Percentiles rank a stretch among this genome's conserved stretches.
Evolutionary conservation across 2,888 invertebrate species (phyloP).

Genomic region (Uropetala carovei): DNA sequence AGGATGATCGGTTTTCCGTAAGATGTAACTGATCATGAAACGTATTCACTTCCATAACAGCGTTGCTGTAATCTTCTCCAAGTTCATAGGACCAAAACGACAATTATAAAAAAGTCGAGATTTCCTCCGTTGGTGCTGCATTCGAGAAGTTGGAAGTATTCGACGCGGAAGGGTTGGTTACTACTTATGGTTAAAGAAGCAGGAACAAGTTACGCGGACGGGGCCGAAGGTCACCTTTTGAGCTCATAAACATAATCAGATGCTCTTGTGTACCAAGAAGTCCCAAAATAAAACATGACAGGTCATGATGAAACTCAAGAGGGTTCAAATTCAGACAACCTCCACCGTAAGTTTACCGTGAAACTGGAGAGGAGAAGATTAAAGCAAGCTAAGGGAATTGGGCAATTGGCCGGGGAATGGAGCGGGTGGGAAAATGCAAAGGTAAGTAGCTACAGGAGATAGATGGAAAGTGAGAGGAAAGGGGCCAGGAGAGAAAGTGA

Average conservation of each 20-base stretch:
- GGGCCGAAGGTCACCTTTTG: background rate
- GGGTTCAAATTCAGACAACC: background rate
- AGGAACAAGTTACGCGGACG: background rate
- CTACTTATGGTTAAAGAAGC: too few species aligned
- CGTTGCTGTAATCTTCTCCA: too few species aligned
- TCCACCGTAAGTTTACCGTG: background rate
- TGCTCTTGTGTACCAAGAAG: background rate
- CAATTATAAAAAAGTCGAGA: too few species aligned
- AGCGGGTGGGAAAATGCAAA: background rate
- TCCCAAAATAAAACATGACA: background rate
- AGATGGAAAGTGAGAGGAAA: background rate
- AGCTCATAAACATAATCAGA: slow-evolving; percentile 12
- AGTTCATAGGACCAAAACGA: too few species aligned
- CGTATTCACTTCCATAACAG: too few species aligned
- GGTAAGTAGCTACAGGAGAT: background rate
- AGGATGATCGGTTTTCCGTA: too few species aligned
- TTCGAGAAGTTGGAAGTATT: too few species aligned
- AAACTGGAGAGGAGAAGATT: background rate
- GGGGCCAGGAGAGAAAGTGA: background rate
- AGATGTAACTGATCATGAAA: too few species aligned
- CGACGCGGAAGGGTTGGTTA: too few species aligned
- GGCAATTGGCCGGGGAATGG: background rate
- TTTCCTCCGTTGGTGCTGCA: too few species aligned
- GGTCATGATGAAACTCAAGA: slow-evolving; percentile 18
- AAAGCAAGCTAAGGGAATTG: background rate